Conservation (phyloP, 2,797 vertebrate species). For the Hylomyscus alleni region DNA sequence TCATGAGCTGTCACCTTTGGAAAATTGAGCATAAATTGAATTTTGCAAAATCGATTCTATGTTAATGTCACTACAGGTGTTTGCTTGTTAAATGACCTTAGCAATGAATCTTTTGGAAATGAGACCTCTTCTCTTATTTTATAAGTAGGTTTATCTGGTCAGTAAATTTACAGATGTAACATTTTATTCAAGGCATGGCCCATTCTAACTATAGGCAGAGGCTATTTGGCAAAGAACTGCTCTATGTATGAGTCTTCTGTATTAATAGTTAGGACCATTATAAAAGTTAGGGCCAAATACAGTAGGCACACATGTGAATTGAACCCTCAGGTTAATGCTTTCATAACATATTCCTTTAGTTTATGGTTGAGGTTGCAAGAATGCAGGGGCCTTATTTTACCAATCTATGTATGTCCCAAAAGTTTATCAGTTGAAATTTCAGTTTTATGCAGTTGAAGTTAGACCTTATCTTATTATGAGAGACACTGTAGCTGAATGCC, state of each 20-base stretch:
- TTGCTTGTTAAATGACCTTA: conserved; percentile 63
- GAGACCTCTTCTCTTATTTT: neutral
- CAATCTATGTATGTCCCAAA: neutral
- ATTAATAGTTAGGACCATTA: neutral
- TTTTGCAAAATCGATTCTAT: conserved; percentile 65
- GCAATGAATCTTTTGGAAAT: conserved; percentile 63
- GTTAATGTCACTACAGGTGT: conserved; percentile 41
- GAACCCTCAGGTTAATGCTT: neutral
- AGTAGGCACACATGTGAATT: neutral
- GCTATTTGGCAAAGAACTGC: neutral
- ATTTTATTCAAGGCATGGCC: conserved; percentile 55
- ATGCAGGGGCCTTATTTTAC: neutral
- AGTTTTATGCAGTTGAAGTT: conserved; percentile 59
- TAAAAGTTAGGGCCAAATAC: neutral
- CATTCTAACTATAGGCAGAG: neutral
- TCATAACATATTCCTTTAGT: neutral
- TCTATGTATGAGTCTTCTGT: neutral
- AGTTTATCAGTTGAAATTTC: conserved; percentile 60
- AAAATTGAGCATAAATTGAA: conserved; percentile 64
- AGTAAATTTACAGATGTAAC: conserved; percentile 14
- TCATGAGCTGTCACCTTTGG: conserved; percentile 42
- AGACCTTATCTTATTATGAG: neutral
- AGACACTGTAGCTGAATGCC: neutral
- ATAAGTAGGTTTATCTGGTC: neutral
- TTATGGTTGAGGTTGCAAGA: neutral